Conservation (phyloP, 2,113 vertebrate genomes). For the Protomyctophum bolini region DNA sequence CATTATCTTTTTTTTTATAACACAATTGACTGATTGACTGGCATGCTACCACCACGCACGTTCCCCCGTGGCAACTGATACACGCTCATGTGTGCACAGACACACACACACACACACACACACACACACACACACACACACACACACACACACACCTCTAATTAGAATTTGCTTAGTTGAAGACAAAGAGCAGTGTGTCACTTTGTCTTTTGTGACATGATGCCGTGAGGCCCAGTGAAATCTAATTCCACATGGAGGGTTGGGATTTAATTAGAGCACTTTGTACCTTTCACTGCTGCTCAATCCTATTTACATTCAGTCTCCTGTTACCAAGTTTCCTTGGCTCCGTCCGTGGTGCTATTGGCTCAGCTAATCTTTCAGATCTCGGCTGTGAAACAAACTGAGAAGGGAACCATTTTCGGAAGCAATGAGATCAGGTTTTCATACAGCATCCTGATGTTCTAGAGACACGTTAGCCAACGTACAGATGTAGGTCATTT, state of each 20-base stretch:
- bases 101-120: constrained; percentile 32
- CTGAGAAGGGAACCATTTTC: not conserved
- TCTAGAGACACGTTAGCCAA: not conserved
- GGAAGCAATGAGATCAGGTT: constrained; percentile 14
- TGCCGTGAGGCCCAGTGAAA: constrained; percentile 56
- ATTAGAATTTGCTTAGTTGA: constrained; percentile 64
- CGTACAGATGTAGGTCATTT: too few relatives aligned
- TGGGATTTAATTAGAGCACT: constrained; percentile 69
- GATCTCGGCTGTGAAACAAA: constrained; percentile 9
- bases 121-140: not conserved
- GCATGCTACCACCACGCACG: constrained; percentile 8
- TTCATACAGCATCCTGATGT: constrained; percentile 5
- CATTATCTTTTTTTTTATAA: constrained; percentile 53
- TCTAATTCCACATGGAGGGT: constrained; percentile 58
- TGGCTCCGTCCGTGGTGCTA: constrained; percentile 30
- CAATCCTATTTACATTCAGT: constrained; percentile 66
- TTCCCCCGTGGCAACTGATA: too few relatives aligned
- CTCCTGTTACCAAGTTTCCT: constrained; percentile 48
- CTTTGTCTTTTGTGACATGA: constrained; percentile 57
- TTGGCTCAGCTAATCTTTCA: constrained; percentile 46
- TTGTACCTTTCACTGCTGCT: constrained; percentile 65
- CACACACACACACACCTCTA: constrained; percentile 45
- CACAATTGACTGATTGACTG: constrained; percentile 54
- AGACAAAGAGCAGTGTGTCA: constrained; percentile 54
- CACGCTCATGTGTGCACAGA: not conserved